Evolutionary conservation across 2,113 vertebrate species (phyloP).

Genomic region (Piprites chloris): DNA sequence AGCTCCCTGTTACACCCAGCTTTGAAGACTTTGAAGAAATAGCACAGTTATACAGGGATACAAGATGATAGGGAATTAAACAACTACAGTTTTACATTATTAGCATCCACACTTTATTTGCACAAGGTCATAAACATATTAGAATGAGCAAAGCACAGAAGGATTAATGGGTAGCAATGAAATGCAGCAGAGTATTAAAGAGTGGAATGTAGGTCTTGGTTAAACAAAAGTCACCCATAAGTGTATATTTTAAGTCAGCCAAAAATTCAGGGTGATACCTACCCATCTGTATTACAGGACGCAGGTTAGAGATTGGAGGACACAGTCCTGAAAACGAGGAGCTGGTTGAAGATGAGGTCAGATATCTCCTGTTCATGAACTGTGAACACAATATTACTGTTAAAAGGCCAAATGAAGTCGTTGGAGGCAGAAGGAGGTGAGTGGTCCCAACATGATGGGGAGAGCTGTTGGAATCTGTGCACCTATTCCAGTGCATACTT

Average conservation of each 20-base stretch:
- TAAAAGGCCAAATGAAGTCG: neutral
- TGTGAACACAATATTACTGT: neutral
- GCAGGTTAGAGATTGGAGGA: neutral
- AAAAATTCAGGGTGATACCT: neutral
- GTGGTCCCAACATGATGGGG: neutral
- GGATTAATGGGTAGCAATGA: neutral
- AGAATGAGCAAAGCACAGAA: neutral
- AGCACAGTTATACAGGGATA: neutral
- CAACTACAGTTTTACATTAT: neutral
- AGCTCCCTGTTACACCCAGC: neutral
- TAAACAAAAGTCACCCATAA: neutral
- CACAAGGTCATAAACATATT: neutral
- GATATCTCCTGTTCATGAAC: neutral
- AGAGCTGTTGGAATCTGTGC: neutral
- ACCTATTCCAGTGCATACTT: neutral
- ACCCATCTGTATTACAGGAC: neutral
- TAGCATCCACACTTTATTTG: neutral
- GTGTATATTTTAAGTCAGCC: neutral
- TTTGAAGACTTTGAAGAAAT: neutral
- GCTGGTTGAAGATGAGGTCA: neutral
- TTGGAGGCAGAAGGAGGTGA: neutral
- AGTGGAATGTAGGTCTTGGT: neutral
- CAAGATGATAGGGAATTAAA: neutral
- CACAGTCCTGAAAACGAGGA: neutral
- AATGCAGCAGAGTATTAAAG: neutral